Conservation (phyloP, 2,797 vertebrate genomes). For the Gymnoscopelus braueri region DNA sequence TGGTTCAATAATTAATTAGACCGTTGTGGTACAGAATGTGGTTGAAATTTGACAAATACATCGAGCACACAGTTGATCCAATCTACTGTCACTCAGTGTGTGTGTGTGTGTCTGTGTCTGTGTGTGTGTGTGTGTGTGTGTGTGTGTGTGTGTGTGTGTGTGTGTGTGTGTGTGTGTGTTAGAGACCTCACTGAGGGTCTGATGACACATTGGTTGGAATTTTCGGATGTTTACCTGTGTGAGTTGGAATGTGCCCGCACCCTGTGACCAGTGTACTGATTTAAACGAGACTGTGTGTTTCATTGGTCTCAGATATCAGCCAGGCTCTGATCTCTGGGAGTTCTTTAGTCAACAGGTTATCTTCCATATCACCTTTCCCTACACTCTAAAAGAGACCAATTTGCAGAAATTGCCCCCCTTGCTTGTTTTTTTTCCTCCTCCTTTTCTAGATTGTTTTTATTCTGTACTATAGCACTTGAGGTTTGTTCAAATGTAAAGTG, state of each 20-base stretch:
- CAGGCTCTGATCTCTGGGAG: slow-evolving; percentile 23
- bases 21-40: no score
- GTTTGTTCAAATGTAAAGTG: no score
- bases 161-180: background rate
- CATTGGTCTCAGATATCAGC: slow-evolving; percentile 40
- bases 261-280: background rate
- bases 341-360: slow-evolving; percentile 44
- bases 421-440: no score
- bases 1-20: no score
- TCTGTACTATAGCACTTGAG: no score
- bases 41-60: no score
- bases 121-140: no score
- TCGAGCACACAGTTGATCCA: no score
- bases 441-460: no score
- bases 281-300: slow-evolving; percentile 2
- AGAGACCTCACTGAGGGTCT: background rate
- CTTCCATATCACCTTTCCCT: slow-evolving; percentile 39
- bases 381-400: slow-evolving; percentile 25
- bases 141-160: background rate
- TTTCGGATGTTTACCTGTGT: slow-evolving; percentile 7
- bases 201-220: slow-evolving; percentile 1
- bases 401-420: background rate
- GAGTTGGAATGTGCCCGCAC: slow-evolving; percentile 10
- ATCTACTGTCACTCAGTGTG: no score
- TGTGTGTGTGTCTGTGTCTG: no score